These are phyloP conservation scores for Cynocephalus volans DNA, from an alignment of 2,113 vertebrate genomes.

Conservation along the genomic window DNA sequence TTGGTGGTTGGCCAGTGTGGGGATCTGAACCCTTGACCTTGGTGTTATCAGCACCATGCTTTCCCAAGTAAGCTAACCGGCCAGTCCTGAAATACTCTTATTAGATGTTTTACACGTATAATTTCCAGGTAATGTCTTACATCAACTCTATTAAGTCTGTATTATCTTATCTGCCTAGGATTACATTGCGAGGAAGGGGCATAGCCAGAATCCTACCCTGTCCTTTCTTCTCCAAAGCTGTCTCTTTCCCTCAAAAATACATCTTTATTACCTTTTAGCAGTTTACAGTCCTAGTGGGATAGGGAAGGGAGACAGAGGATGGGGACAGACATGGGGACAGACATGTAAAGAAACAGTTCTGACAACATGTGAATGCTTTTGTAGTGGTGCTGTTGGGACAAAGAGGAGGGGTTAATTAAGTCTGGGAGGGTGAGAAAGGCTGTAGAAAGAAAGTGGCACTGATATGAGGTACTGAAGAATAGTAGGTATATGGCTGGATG, in stretches of 20 bases:
- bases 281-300: not conserved
- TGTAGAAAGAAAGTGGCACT: not conserved
- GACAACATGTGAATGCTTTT: not conserved
- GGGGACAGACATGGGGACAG: not conserved
- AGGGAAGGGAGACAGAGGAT: not conserved
- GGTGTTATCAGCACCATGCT: no score
- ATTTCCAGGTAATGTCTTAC: not conserved
- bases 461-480: not conserved
- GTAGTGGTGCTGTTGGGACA: not conserved
- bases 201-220: not conserved
- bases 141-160: not conserved
- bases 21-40: no score
- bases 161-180: not conserved
- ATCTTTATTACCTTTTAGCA: conserved; percentile 5
- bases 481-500: not conserved
- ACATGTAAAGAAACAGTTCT: not conserved
- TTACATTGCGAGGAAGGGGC: not conserved
- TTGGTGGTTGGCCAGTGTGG: no score
- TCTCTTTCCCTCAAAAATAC: not conserved
- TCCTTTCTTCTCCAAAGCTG: not conserved
- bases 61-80: no score
- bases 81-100: not conserved
- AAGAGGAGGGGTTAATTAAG: not conserved
- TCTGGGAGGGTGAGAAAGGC: not conserved
- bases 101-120: not conserved